These are phyloP conservation scores for Drosophila kanekoi DNA, from an alignment of 2,888 invertebrate species.

Conservation along the genomic window DNA sequence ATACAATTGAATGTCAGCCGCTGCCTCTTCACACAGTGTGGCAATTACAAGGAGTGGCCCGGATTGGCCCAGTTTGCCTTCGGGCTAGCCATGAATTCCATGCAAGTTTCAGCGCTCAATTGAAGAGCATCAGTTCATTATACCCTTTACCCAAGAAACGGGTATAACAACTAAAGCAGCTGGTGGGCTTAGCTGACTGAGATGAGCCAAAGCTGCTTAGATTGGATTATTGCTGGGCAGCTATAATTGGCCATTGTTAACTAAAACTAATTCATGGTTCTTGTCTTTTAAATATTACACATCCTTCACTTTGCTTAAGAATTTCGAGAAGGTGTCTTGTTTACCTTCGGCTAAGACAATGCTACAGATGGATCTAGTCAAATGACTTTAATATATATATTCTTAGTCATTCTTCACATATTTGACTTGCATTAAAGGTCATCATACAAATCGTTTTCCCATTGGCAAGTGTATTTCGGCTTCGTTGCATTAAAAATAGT, in stretches of 20 bases:
- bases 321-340: too few species aligned
- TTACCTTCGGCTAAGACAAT: too few species aligned
- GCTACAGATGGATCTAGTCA: too few species aligned
- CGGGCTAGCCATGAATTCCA: conserved; percentile 31
- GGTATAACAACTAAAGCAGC: conserved; percentile 3
- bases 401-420: too few species aligned
- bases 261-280: too few species aligned
- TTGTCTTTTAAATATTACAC: too few species aligned
- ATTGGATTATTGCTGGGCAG: neutral
- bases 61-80: conserved; percentile 42
- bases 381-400: too few species aligned
- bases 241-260: neutral
- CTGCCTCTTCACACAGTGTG: conserved; percentile 44
- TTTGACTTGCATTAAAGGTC: neutral
- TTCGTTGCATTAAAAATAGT: conserved; percentile 1
- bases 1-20: conserved; percentile 59
- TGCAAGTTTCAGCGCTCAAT: conserved; percentile 31
- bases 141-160: conserved; percentile 30
- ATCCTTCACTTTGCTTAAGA: too few species aligned
- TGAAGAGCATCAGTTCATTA: conserved; percentile 30
- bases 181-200: neutral
- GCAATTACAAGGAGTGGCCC: conserved; percentile 74
- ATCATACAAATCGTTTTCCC: neutral
- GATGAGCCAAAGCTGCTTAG: neutral
- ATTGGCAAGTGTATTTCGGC: conserved; percentile 18